Evolutionary conservation across 2,888 invertebrate genomes (phyloP).

Genomic region (Macaria notata): DNA sequence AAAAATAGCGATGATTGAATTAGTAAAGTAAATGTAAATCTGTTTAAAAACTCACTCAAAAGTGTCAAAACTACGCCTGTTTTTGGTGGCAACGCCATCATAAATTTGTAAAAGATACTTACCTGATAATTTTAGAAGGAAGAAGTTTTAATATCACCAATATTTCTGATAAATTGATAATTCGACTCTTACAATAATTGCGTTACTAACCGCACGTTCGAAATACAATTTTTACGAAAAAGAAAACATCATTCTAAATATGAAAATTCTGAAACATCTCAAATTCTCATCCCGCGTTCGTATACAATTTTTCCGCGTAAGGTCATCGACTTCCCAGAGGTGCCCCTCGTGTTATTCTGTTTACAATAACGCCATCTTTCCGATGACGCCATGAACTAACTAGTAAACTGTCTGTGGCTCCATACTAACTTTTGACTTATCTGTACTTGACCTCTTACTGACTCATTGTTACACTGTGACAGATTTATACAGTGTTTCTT

Average conservation of each 20-base stretch:
- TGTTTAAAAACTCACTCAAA: too few species aligned
- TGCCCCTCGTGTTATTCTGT: conserved; percentile 27
- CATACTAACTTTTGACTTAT: not conserved
- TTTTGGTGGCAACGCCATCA: too few species aligned
- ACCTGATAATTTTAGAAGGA: too few species aligned
- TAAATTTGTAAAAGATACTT: too few species aligned
- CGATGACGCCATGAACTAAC: conserved; percentile 18
- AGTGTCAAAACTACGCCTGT: too few species aligned
- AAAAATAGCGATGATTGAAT: too few species aligned
- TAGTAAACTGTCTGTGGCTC: conserved; percentile 3
- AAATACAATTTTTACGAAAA: not conserved
- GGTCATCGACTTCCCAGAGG: conserved; percentile 30
- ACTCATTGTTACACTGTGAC: conserved; percentile 1
- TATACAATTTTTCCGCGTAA: conserved; percentile 33
- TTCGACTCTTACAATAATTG: too few species aligned
- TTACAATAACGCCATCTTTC: conserved; percentile 19
- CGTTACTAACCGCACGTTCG: too few species aligned
- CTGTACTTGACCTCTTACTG: conserved; percentile 2
- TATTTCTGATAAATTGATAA: too few species aligned
- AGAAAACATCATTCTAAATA: conserved; percentile 2
- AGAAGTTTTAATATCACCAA: too few species aligned
- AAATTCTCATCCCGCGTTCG: conserved; percentile 25
- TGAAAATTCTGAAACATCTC: conserved; percentile 7
- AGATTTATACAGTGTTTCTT: not conserved
- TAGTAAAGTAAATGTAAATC: too few species aligned